These are phyloP conservation scores for Rhinichthys klamathensis DNA, from an alignment of 2,113 vertebrate genomes.

Conservation along the genomic window DNA sequence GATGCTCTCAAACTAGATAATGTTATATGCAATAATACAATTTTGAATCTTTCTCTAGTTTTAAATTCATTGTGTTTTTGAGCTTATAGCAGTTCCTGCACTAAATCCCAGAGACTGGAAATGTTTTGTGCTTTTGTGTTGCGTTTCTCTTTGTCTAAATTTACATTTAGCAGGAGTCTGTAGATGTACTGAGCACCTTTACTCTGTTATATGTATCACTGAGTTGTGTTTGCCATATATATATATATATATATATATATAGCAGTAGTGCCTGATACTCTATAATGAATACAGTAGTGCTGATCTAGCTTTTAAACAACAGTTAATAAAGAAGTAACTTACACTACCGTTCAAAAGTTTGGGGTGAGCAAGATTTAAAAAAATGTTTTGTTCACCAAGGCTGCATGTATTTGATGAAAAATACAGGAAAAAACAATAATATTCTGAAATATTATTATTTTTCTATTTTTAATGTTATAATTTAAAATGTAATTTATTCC, in stretches of 20 bases:
- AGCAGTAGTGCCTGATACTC: not conserved
- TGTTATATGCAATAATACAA: conserved; percentile 15
- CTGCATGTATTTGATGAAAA: not conserved
- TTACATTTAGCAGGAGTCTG: not conserved
- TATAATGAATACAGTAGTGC: not conserved
- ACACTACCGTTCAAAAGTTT: no score
- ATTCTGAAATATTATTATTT: not conserved
- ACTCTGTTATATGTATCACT: not conserved
- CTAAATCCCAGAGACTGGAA: not conserved
- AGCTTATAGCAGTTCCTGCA: not conserved
- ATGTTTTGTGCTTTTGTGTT: not conserved
- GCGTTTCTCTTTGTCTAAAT: not conserved
- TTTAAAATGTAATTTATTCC: not conserved
- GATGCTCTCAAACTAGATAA: conserved; percentile 17
- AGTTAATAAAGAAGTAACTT: no score
- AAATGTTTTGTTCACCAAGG: no score
- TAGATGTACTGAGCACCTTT: not conserved
- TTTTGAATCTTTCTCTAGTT: conserved; percentile 24
- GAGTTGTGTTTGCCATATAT: not conserved
- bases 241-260: no score
- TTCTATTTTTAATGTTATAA: no score
- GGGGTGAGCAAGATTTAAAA: no score
- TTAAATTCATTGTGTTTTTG: conserved; percentile 11
- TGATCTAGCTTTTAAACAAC: no score
- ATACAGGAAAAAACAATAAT: not conserved